Percentiles rank a stretch among this genome's conserved stretches.
Conservation (phyloP, 2,888 invertebrate species). For the Tachystola acroxantha region DNA sequence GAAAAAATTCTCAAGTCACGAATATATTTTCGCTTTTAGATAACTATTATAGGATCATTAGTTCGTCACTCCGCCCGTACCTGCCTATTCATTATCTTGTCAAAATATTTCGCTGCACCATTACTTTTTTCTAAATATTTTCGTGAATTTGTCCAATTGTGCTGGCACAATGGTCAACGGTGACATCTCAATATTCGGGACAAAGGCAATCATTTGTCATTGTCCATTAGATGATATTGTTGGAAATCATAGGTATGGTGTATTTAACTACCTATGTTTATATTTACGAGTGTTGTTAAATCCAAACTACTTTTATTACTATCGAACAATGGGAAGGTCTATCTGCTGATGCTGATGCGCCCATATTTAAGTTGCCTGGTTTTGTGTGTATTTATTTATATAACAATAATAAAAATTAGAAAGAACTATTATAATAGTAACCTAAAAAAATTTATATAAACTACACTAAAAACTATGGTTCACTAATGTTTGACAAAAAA, state of each 20-base stretch:
- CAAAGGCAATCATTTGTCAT: slow-evolving; percentile 73
- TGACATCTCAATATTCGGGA: slow-evolving; percentile 69
- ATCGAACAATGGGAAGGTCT: too few relatives aligned
- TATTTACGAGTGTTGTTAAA: too few relatives aligned
- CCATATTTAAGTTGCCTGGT: too few relatives aligned
- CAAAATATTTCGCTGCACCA: slow-evolving; percentile 69
- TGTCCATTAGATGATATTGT: slow-evolving; percentile 73
- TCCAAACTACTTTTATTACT: too few relatives aligned
- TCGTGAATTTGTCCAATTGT: slow-evolving; percentile 67
- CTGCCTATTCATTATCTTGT: slow-evolving; percentile 71
- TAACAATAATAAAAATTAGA: too few relatives aligned
- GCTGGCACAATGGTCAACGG: slow-evolving; percentile 43
- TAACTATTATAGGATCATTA: slow-evolving; percentile 64
- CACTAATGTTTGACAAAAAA: too few relatives aligned
- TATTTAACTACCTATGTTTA: too few relatives aligned
- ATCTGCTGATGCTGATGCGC: too few relatives aligned
- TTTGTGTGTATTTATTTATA: too few relatives aligned
- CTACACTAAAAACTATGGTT: too few relatives aligned
- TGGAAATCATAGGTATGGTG: slow-evolving; percentile 42
- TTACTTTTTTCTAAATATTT: slow-evolving; percentile 44
- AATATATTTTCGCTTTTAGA: slow-evolving; percentile 19
- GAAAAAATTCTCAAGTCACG: slow-evolving; percentile 7
- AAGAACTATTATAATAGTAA: too few relatives aligned
- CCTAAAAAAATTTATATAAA: too few relatives aligned
- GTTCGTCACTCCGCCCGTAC: slow-evolving; percentile 44